phyloP scores from a whole-genome alignment of 1,140 invertebrate genomes.

The Lordiphosa mommai region DNA sequence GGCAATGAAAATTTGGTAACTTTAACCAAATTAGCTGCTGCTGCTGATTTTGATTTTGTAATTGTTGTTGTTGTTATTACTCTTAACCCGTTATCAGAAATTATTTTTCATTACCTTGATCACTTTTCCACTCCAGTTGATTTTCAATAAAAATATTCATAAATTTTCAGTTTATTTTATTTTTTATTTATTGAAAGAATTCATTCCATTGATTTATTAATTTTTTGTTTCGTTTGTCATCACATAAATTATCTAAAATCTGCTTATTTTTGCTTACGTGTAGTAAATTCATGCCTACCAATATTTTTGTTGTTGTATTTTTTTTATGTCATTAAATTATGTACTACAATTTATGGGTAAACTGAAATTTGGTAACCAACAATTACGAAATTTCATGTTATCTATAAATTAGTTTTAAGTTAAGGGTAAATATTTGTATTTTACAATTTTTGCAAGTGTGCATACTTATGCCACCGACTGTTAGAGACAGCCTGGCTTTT shows the following conservation, averaged over 20 bases:
- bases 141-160: no score
- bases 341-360: constrained; percentile 41
- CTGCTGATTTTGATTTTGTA: no score
- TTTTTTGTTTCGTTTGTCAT: constrained; percentile 33
- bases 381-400: constrained; percentile 3
- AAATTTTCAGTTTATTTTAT: constrained; percentile 26
- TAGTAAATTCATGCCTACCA: constrained; percentile 69
- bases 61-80: no score
- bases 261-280: constrained; percentile 50
- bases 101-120: no score
- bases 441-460: constrained; percentile 6
- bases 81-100: no score
- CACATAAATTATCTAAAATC: constrained; percentile 69
- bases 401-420: constrained; percentile 4
- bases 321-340: constrained; percentile 34
- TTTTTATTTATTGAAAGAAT: constrained; percentile 54
- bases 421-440: constrained; percentile 11
- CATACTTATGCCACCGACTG: background rate
- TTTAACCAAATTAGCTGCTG: no score
- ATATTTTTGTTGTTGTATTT: constrained; percentile 15
- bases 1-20: no score
- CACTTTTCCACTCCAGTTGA: no score
- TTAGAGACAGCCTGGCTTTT: background rate
- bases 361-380: constrained; percentile 1
- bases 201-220: constrained; percentile 45